Percentiles rank a stretch among this genome's conserved stretches.
Conservation (phyloP, 2,888 invertebrate genomes). For the Cephalotes varians region DNA sequence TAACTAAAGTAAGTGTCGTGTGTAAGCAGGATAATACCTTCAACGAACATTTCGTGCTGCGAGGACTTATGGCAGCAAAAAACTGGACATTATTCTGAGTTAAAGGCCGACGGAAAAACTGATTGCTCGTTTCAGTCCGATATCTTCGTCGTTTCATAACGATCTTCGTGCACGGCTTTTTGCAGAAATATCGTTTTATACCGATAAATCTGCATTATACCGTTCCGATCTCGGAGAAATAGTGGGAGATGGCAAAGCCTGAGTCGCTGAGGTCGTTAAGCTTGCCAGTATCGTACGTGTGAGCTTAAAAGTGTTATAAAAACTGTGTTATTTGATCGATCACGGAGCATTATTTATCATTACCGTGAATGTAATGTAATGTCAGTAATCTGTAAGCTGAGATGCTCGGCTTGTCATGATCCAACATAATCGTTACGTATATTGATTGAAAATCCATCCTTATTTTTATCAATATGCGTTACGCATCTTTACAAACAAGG, state of each 20-base stretch:
- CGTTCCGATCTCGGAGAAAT: constrained; percentile 56
- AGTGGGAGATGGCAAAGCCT: constrained; percentile 20
- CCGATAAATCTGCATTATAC: constrained; percentile 70
- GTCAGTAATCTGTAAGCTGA: constrained; percentile 1
- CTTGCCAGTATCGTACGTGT: constrained; percentile 53
- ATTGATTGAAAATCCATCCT: neutral
- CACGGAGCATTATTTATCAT: constrained; percentile 72
- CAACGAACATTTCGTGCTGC: constrained; percentile 20
- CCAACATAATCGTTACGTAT: constrained; percentile 44
- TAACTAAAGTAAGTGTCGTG: constrained; percentile 16
- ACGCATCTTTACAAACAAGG: no score
- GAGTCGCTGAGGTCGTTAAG: constrained; percentile 67
- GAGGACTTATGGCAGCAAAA: constrained; percentile 40
- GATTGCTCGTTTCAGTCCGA: constrained; percentile 64
- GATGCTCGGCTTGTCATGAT: constrained; percentile 24
- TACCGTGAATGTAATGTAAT: constrained; percentile 42
- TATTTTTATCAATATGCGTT: neutral
- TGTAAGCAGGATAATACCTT: constrained; percentile 27
- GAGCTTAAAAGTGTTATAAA: constrained; percentile 62
- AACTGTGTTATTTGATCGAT: constrained; percentile 67
- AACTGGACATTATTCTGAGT: constrained; percentile 42
- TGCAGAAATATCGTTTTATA: constrained; percentile 60
- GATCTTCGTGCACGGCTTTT: constrained; percentile 43
- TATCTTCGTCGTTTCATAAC: constrained; percentile 52
- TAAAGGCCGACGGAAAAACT: constrained; percentile 53